phyloP scores from a whole-genome alignment of 2,797 vertebrate species.

The Tragopan temminckii region DNA sequence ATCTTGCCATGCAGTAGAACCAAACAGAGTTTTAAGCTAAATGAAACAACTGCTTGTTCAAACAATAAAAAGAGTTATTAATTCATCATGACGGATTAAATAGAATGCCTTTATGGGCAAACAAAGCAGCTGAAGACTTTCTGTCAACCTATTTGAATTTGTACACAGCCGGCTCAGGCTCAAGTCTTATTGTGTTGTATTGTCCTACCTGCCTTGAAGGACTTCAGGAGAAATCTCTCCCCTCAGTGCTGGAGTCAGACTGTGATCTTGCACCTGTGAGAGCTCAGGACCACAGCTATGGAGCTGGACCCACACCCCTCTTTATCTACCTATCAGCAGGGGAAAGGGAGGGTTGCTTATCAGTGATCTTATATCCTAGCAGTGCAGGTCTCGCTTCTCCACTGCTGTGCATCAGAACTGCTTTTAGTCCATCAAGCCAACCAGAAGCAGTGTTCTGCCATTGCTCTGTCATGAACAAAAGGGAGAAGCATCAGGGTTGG shows the following conservation, averaged over 20 bases:
- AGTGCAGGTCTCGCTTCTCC: slow-evolving; percentile 20
- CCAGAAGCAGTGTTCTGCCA: neutral
- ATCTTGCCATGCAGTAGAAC: neutral
- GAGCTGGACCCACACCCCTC: slow-evolving; percentile 43
- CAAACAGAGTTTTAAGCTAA: neutral
- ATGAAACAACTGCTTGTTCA: neutral
- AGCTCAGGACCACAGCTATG: neutral
- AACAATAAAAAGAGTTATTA: neutral
- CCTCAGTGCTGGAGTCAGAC: neutral
- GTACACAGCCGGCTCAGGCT: neutral
- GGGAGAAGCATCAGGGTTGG: neutral
- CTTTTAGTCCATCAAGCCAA: slow-evolving; percentile 25
- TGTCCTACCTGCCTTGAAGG: slow-evolving; percentile 17
- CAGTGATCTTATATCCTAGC: slow-evolving; percentile 43
- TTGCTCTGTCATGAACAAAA: neutral
- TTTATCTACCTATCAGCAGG: slow-evolving; percentile 28
- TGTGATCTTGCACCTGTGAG: slow-evolving; percentile 6
- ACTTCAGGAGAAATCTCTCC: slow-evolving; percentile 32
- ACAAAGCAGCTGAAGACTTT: slow-evolving; percentile 9
- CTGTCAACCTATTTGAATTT: neutral
- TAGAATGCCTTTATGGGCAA: slow-evolving; percentile 7
- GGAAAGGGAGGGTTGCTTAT: slow-evolving; percentile 35
- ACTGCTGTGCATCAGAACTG: neutral
- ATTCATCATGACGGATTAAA: neutral
- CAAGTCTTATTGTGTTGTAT: neutral